A percentile compares a stretch with the other conserved stretches of the same genome.
These are phyloP conservation scores for Drosophila asahinai DNA, from an alignment of 1,140 invertebrate genomes.

Conservation along the genomic window DNA sequence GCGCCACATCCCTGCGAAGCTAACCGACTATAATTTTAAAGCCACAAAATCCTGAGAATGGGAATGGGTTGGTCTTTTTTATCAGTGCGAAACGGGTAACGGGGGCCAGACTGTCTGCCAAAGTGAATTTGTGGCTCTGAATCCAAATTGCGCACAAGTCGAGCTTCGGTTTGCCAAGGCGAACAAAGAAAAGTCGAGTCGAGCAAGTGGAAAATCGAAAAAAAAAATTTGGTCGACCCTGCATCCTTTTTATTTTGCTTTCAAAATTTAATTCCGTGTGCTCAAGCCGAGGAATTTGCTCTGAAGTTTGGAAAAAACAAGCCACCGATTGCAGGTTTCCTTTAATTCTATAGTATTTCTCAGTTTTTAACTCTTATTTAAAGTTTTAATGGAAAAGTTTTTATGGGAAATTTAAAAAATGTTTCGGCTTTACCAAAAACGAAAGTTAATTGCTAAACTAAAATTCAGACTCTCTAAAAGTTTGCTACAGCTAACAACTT, in stretches of 20 bases:
- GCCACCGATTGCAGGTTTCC: too few relatives aligned
- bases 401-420: too few relatives aligned
- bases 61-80: conserved; percentile 7
- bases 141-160: conserved; percentile 71
- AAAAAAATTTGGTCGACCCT: conserved; percentile 3
- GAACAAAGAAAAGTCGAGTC: conserved; percentile 47
- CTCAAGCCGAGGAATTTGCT: background rate
- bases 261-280: background rate
- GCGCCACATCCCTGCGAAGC: conserved; percentile 62
- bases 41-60: conserved; percentile 54
- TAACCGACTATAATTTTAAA: conserved; percentile 79
- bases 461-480: background rate
- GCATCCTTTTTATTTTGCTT: conserved; percentile 6
- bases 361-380: background rate
- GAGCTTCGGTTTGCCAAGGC: conserved; percentile 61
- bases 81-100: background rate
- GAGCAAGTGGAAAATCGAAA: conserved; percentile 72
- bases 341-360: background rate
- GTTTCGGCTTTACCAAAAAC: background rate
- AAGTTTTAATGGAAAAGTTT: background rate
- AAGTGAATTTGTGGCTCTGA: conserved; percentile 64
- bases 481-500: background rate
- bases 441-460: background rate
- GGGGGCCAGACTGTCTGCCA: conserved; percentile 32
- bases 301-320: background rate